phyloP scores from a whole-genome alignment of 1,140 invertebrate species.

The Patella vulgata region DNA sequence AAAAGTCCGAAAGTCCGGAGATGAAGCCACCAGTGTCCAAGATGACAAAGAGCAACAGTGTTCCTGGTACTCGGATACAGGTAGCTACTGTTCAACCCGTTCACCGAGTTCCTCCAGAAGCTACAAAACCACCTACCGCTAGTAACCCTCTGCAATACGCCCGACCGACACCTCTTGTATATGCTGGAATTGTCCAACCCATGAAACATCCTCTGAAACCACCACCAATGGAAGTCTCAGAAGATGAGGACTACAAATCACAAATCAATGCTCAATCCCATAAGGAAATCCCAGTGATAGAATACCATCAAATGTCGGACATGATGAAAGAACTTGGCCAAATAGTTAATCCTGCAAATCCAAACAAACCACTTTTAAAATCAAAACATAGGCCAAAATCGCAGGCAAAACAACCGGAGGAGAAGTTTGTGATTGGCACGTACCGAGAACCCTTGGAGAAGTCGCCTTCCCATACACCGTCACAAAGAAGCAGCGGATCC shows the following conservation, averaged over 20 bases:
- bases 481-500: conserved; percentile 35
- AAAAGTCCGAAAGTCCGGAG: conserved; percentile 1
- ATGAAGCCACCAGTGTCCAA: conserved; percentile 9
- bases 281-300: conserved; percentile 42
- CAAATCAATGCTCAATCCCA: conserved; percentile 10
- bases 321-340: conserved; percentile 40
- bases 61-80: neutral
- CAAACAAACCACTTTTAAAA: conserved; percentile 33
- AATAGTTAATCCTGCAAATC: conserved; percentile 32
- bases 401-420: conserved; percentile 23
- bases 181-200: conserved; percentile 42
- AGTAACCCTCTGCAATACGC: conserved; percentile 23
- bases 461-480: conserved; percentile 29
- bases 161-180: conserved; percentile 43
- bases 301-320: conserved; percentile 35
- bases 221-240: conserved; percentile 21
- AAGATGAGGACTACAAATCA: too few species aligned
- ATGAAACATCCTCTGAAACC: conserved; percentile 32
- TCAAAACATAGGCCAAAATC: conserved; percentile 14
- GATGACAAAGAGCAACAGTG: conserved; percentile 10
- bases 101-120: conserved; percentile 27
- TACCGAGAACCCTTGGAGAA: conserved; percentile 54
- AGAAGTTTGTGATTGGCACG: conserved; percentile 54
- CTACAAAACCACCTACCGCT: conserved; percentile 18
- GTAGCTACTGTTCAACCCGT: conserved; percentile 20